A percentile compares a stretch with the other conserved stretches of the same genome.
phyloP scores from a whole-genome alignment of 2,113 vertebrate genomes.

The Otis tarda region DNA sequence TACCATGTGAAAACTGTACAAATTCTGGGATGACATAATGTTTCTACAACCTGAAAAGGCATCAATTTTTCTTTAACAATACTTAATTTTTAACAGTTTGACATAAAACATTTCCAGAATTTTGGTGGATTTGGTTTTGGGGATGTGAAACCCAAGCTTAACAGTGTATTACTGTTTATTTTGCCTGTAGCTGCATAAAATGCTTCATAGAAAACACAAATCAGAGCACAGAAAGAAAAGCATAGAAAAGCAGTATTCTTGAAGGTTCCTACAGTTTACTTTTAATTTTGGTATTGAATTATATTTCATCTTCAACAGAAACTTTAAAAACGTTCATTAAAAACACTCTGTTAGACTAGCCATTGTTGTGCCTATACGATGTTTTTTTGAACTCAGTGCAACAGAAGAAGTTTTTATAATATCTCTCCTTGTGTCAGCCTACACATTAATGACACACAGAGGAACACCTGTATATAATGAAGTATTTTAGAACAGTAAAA shows the following conservation, averaged over 20 bases:
- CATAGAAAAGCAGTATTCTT: background rate
- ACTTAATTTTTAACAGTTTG: background rate
- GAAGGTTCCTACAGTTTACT: background rate
- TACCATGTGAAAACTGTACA: background rate
- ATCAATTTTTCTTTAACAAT: background rate
- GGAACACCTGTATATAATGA: background rate
- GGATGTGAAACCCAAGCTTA: background rate
- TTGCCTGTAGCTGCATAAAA: background rate
- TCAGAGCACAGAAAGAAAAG: background rate
- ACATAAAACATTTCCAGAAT: background rate
- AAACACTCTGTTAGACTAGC: background rate
- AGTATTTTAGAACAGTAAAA: background rate
- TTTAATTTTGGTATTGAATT: background rate
- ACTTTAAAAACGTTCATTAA: background rate
- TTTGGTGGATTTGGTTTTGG: background rate
- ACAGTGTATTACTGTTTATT: background rate
- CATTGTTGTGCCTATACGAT: background rate
- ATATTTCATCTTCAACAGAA: background rate
- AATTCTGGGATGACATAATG: background rate
- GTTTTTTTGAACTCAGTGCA: background rate
- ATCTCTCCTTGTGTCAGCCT: background rate
- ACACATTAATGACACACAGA: background rate
- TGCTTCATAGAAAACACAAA: background rate
- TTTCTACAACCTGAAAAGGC: background rate
- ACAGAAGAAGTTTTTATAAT: background rate